A percentile compares a stretch with the other conserved stretches of the same genome.
Evolutionary conservation across 2,113 vertebrate species (phyloP).

Genomic region (Ornithorhynchus anatinus): DNA sequence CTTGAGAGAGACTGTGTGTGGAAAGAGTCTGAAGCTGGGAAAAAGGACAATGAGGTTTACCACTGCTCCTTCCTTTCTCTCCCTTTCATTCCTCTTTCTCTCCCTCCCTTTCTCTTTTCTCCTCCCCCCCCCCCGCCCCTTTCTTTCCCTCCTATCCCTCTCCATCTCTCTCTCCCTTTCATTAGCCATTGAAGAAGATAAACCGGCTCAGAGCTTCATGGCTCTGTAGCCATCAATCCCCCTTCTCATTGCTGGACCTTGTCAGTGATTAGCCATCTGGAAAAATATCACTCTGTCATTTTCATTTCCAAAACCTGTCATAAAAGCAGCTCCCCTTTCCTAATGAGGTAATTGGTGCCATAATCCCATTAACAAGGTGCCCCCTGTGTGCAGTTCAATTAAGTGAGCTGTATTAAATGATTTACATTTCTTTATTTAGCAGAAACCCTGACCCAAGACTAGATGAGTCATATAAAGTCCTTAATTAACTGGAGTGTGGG

Average conservation of each 20-base stretch:
- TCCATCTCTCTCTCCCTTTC: too few species aligned
- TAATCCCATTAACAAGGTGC: neutral
- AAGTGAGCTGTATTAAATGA: slow-evolving; percentile 12
- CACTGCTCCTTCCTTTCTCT: too few species aligned
- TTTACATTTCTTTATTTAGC: neutral
- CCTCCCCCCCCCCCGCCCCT: too few species aligned
- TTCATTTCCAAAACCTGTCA: slow-evolving; percentile 9
- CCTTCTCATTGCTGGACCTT: accelerated
- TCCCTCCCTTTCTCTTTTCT: too few species aligned
- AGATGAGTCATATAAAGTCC: neutral
- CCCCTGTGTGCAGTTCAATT: neutral
- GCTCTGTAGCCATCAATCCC: too few species aligned
- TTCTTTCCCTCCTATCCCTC: too few species aligned
- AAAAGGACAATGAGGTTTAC: too few species aligned
- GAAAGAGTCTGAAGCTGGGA: too few species aligned
- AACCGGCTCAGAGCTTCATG: too few species aligned
- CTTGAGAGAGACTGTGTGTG: too few species aligned
- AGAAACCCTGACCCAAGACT: neutral
- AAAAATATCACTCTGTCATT: neutral
- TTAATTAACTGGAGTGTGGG: neutral
- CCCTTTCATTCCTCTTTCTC: too few species aligned
- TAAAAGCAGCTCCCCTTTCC: slow-evolving; percentile 17
- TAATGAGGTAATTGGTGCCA: slow-evolving; percentile 26
- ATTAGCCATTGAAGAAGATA: too few species aligned
- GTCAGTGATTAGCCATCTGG: neutral